These are phyloP conservation scores for Cercopithecus mona DNA, from an alignment of 2,113 vertebrate genomes.

Conservation along the genomic window DNA sequence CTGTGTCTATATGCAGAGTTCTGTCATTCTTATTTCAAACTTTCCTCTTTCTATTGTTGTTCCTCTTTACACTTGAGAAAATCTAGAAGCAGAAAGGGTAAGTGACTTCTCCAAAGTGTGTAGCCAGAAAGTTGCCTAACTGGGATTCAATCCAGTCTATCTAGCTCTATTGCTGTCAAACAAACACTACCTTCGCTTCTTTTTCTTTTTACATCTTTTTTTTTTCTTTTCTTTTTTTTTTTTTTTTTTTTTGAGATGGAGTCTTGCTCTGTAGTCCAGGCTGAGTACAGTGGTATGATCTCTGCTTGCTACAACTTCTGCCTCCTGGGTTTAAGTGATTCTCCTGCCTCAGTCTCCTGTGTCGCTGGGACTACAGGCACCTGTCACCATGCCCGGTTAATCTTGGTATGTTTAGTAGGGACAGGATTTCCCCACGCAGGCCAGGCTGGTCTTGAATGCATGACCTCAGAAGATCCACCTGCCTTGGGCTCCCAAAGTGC, in stretches of 20 bases:
- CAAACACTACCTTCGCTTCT: too few relatives aligned
- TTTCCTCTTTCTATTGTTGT: neutral
- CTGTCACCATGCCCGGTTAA: neutral
- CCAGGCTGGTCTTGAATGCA: too few relatives aligned
- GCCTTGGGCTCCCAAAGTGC: too few relatives aligned
- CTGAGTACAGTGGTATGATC: neutral
- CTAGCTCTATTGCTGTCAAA: neutral
- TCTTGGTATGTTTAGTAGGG: neutral
- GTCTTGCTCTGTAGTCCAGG: neutral
- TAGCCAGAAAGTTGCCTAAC: neutral
- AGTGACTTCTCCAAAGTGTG: neutral
- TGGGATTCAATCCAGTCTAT: neutral
- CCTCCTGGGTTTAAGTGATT: neutral
- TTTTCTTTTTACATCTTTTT: too few relatives aligned
- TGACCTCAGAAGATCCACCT: too few relatives aligned
- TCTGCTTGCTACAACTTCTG: neutral
- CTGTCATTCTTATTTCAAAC: neutral
- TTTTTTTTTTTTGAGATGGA: neutral
- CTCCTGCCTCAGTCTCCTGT: neutral
- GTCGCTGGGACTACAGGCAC: neutral
- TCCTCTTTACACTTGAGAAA: neutral
- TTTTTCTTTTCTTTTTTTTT: too few relatives aligned
- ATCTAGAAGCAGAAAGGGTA: neutral
- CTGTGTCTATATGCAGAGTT: neutral
- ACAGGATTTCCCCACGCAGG: neutral